These are phyloP conservation scores for Erinaceus europaeus DNA, from an alignment of 2,113 vertebrate genomes.

Conservation along the genomic window DNA sequence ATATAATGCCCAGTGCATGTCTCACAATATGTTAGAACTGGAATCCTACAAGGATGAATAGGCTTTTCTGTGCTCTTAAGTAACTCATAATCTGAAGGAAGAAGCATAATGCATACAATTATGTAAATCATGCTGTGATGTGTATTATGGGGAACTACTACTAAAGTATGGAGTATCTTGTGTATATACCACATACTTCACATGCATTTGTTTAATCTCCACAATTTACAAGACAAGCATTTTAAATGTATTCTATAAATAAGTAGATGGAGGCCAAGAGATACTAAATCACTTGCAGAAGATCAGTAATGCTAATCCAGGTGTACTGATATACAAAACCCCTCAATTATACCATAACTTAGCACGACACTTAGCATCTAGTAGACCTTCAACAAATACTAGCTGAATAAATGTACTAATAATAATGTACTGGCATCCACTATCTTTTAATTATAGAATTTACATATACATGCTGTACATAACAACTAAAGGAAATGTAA, in stretches of 20 bases:
- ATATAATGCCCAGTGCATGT: not conserved
- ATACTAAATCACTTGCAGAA: not conserved
- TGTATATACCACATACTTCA: not conserved
- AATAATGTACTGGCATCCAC: not conserved
- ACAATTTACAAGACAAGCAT: not conserved
- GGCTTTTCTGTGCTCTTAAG: not conserved
- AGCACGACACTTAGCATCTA: not conserved
- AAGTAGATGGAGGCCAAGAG: not conserved
- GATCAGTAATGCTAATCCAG: not conserved
- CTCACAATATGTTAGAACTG: not conserved
- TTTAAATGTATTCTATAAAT: not conserved
- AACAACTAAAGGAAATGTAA: not conserved
- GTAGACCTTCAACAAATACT: not conserved
- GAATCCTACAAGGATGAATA: not conserved
- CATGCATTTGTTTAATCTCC: not conserved
- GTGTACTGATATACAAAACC: not conserved
- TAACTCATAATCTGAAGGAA: not conserved
- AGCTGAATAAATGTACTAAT: not conserved
- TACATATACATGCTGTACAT: not conserved
- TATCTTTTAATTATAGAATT: not conserved
- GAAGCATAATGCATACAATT: not conserved
- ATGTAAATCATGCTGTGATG: not conserved
- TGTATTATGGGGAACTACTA: not conserved
- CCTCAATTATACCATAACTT: not conserved
- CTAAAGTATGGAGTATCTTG: not conserved